phyloP scores from a whole-genome alignment of 2,888 invertebrate genomes.

The Philopedon plagiatum region DNA sequence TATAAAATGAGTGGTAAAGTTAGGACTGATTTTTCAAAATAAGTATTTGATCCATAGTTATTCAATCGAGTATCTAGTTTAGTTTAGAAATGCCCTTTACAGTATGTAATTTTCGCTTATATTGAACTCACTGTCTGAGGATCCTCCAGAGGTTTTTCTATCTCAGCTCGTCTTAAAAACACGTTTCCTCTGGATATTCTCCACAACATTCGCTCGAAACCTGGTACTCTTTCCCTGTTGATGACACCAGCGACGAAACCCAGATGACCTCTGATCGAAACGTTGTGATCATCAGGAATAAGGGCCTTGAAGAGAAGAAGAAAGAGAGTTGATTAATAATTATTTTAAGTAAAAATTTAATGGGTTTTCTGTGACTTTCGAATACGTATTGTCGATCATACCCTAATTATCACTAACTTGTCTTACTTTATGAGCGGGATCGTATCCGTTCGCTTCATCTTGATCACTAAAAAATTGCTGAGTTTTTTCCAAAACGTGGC shows the following conservation, averaged over 20 bases:
- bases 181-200: slow-evolving; percentile 93
- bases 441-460: slow-evolving; percentile 78
- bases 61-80: no score
- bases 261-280: slow-evolving; percentile 68
- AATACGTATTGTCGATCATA: no score
- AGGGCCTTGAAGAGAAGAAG: slow-evolving; percentile 63
- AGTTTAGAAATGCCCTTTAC: no score
- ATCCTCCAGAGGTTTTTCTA: slow-evolving; percentile 87
- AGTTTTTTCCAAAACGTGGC: slow-evolving; percentile 92
- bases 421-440: slow-evolving; percentile 68
- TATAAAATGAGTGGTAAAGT: no score
- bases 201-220: slow-evolving; percentile 95
- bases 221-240: slow-evolving; percentile 87
- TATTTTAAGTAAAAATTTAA: no score
- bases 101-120: no score
- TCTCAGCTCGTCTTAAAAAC: slow-evolving; percentile 88
- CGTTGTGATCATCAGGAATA: slow-evolving; percentile 70
- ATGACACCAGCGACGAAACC: slow-evolving; percentile 94
- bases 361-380: no score
- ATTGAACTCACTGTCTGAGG: slow-evolving; percentile 78
- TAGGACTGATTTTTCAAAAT: no score
- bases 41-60: no score
- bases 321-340: background rate
- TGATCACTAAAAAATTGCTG: slow-evolving; percentile 91
- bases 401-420: no score